These are phyloP conservation scores for Oreochromis tanganicae DNA, from an alignment of 2,113 vertebrate species.

Conservation along the genomic window DNA sequence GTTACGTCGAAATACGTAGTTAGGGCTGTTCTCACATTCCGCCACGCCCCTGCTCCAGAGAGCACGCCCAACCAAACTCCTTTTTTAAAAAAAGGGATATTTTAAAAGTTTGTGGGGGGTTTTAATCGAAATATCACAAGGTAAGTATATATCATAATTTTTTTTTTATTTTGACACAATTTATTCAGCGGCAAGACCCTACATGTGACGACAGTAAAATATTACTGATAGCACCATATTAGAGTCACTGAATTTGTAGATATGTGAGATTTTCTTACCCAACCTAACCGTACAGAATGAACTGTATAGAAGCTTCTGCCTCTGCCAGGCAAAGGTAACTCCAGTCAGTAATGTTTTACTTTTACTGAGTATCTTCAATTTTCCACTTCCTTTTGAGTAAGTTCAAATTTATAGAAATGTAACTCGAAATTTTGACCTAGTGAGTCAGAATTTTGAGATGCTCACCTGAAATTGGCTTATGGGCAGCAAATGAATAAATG, in stretches of 20 bases:
- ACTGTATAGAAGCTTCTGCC: not conserved
- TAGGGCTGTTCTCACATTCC: not conserved
- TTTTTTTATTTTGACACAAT: not conserved
- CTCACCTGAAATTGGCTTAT: rapidly evolving
- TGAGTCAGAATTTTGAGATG: not conserved
- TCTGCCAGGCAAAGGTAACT: not conserved
- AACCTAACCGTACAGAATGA: rapidly evolving
- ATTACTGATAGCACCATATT: not conserved
- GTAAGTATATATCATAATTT: not conserved
- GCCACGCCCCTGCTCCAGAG: not conserved
- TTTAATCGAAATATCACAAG: rapidly evolving
- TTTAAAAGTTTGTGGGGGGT: not conserved
- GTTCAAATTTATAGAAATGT: not conserved
- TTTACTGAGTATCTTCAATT: not conserved
- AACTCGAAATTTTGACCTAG: not conserved
- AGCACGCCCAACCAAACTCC: not conserved
- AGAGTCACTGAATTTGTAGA: not conserved
- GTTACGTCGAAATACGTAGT: slow-evolving; percentile 39
- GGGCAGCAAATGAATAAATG: not conserved
- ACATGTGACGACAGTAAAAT: not conserved
- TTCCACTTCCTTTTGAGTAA: not conserved
- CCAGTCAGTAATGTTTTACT: not conserved
- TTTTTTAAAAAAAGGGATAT: not conserved
- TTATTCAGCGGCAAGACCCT: not conserved
- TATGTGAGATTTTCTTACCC: rapidly evolving